Evolutionary conservation across 2,888 invertebrate species (phyloP).

Genomic region (Gisinianus flammeolus): DNA sequence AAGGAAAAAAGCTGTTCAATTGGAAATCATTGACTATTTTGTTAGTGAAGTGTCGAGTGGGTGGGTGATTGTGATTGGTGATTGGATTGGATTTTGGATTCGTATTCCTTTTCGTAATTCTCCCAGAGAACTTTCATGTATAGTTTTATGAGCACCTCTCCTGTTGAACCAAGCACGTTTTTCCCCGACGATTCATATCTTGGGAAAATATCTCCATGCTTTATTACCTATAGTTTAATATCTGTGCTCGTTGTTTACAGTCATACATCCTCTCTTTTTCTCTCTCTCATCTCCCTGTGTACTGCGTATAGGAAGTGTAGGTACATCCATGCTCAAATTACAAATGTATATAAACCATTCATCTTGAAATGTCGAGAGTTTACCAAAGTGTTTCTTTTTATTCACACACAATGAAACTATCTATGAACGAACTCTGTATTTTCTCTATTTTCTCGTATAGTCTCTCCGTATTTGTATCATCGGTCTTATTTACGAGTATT

Average conservation of each 20-base stretch:
- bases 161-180: background rate
- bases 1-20: background rate
- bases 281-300: background rate
- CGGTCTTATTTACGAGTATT: too few relatives aligned
- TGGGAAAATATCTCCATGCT: background rate
- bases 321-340: too few relatives aligned
- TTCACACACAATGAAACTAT: too few relatives aligned
- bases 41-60: background rate
- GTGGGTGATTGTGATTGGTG: background rate
- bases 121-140: background rate
- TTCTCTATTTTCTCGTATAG: too few relatives aligned
- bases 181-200: background rate
- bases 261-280: background rate
- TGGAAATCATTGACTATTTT: background rate
- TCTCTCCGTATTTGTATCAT: too few relatives aligned
- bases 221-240: background rate
- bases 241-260: background rate
- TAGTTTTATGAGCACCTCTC: background rate
- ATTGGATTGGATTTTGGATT: background rate
- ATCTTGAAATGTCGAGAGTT: background rate
- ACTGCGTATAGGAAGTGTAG: background rate
- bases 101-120: background rate
- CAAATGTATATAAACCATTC: background rate
- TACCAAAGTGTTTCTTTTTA: too few relatives aligned
- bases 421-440: too few relatives aligned